These are phyloP conservation scores for Darwinula stevensoni DNA, from an alignment of 2,888 invertebrate genomes.

Conservation along the genomic window DNA sequence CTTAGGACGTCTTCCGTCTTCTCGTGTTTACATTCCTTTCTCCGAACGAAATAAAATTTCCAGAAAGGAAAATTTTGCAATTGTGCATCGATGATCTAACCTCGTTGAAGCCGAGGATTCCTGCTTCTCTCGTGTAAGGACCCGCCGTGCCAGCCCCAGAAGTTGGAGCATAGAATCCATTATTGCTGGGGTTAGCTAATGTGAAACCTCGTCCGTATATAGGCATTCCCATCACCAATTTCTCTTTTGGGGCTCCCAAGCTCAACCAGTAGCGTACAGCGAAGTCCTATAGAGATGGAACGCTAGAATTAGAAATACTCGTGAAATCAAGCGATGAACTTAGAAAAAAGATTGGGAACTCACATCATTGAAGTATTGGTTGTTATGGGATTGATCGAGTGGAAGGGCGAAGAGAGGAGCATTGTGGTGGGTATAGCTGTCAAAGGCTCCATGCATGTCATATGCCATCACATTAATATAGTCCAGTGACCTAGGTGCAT, in stretches of 20 bases:
- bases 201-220: slow-evolving; percentile 37
- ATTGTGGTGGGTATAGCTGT: slow-evolving; percentile 30
- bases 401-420: slow-evolving; percentile 25
- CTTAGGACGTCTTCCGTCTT: no score
- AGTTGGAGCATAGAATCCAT: slow-evolving; percentile 25
- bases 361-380: not conserved
- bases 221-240: slow-evolving; percentile 35
- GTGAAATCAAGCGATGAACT: no score
- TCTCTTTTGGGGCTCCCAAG: slow-evolving; percentile 26
- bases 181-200: slow-evolving; percentile 19
- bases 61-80: no score
- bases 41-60: no score
- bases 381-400: not conserved
- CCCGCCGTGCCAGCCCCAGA: no score
- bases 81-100: no score
- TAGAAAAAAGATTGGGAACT: no score
- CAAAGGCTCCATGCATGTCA: slow-evolving; percentile 22
- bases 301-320: no score
- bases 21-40: no score
- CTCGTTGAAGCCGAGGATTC: no score
- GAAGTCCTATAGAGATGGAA: no score
- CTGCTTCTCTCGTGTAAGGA: no score
- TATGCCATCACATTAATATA: slow-evolving; percentile 24
- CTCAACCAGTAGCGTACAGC: slow-evolving; percentile 23
- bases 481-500: slow-evolving; percentile 31